These are phyloP conservation scores for Magallana nippona DNA, from an alignment of 2,888 invertebrate genomes.

Conservation along the genomic window DNA sequence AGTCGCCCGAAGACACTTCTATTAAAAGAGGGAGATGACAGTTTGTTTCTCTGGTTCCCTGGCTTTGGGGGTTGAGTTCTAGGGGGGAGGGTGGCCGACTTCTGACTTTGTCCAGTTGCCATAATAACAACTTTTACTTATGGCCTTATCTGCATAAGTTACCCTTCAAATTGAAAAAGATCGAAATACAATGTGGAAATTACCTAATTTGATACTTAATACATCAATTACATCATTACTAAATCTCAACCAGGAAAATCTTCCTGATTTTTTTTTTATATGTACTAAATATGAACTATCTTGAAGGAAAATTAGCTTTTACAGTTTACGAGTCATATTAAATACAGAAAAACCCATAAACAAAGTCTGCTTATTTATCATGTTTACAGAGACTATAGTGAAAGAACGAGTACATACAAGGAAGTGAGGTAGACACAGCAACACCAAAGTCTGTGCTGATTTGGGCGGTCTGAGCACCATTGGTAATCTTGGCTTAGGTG, in stretches of 20 bases:
- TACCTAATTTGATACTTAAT: too few relatives aligned
- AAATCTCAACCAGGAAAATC: too few relatives aligned
- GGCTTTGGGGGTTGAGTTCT: conserved; percentile 39
- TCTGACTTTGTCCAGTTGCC: conserved; percentile 26
- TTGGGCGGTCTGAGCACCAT: background rate
- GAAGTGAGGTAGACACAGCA: background rate
- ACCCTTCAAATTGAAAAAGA: too few relatives aligned
- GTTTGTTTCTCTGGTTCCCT: conserved; percentile 25
- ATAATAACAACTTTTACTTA: background rate
- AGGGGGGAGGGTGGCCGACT: conserved; percentile 38
- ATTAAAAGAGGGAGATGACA: conserved; percentile 38
- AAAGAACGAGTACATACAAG: background rate
- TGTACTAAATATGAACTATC: too few relatives aligned
- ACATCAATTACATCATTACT: too few relatives aligned
- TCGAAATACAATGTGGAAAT: too few relatives aligned
- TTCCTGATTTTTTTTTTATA: too few relatives aligned
- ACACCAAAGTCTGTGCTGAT: background rate
- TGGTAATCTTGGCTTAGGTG: background rate
- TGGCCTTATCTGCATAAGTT: background rate
- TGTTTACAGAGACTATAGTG: background rate
- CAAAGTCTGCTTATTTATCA: background rate
- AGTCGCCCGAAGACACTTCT: conserved; percentile 60
- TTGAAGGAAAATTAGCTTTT: too few relatives aligned
- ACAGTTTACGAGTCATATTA: too few relatives aligned
- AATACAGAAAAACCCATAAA: too few relatives aligned